phyloP scores from a whole-genome alignment of 2,113 vertebrate genomes.

The human region GRCh38 chr9:129882001-129882500 shows the following conservation, averaged over 20 bases:
- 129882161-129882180: background rate
- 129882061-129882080: background rate
- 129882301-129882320: no score
- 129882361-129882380: no score
- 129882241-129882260: no score
- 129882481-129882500: no score
- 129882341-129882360: no score
- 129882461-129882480: no score
- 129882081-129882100: background rate
- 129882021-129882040: background rate
- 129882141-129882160: accelerated
- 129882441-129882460: no score
- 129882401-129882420: no score
- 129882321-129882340: no score
- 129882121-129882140: background rate
- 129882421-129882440: no score
- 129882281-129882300: background rate
- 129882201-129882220: background rate
- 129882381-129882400: no score
- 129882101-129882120: background rate
- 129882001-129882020: accelerated
- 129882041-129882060: accelerated
- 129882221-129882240: accelerated
- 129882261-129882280: no score
- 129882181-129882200: background rate